A percentile compares a stretch with the other conserved stretches of the same genome.
phyloP scores from a whole-genome alignment of 2,113 vertebrate species.

The Agelaius phoeniceus region DNA sequence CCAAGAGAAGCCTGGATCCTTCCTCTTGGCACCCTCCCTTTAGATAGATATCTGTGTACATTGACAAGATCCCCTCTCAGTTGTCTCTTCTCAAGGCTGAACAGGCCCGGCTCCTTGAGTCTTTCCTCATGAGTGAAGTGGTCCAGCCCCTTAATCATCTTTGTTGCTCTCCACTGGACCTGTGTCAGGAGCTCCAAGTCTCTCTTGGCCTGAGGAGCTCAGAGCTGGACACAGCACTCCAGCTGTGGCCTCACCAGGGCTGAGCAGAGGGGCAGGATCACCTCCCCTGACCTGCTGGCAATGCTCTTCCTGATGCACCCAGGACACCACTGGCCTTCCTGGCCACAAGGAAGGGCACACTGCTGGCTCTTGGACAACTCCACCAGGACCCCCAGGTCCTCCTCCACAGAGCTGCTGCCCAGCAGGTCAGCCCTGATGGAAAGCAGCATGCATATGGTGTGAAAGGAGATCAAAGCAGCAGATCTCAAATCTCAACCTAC shows the following conservation, averaged over 20 bases:
- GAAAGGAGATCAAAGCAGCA: background rate
- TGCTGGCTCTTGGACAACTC: background rate
- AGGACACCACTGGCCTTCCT: background rate
- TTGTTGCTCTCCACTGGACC: background rate
- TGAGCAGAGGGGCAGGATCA: background rate
- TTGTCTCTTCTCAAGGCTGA: background rate
- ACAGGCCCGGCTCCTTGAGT: background rate
- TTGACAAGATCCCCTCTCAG: background rate
- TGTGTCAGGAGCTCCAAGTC: background rate
- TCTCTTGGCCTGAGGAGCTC: background rate
- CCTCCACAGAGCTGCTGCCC: background rate
- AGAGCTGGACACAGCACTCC: background rate
- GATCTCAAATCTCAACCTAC: background rate
- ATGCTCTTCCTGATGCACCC: background rate
- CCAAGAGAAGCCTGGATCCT: background rate
- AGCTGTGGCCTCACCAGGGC: background rate
- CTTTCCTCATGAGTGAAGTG: background rate
- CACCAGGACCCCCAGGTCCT: background rate
- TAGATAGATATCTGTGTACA: background rate
- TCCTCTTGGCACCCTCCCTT: background rate
- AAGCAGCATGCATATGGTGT: accelerated
- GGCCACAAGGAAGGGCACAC: background rate
- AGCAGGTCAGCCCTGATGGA: background rate
- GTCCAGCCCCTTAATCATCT: background rate
- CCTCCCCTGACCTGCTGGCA: background rate